These are phyloP conservation scores for Ommatoiulus sabulosus DNA, from an alignment of 2,888 invertebrate genomes.

Conservation along the genomic window DNA sequence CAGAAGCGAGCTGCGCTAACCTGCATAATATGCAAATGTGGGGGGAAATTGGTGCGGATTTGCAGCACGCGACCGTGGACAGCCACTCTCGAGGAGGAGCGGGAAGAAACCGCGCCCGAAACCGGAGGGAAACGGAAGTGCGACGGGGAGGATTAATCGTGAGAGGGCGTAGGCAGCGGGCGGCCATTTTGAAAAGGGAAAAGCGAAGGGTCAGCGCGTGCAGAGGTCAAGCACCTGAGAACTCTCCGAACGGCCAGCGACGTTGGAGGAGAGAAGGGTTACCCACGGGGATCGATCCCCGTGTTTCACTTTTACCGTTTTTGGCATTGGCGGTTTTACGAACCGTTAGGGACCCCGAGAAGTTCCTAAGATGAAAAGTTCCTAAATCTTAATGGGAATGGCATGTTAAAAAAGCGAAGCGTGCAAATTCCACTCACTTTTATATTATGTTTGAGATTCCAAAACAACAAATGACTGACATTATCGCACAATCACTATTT, in stretches of 20 bases:
- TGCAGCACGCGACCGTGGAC: not conserved
- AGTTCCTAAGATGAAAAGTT: too few species aligned
- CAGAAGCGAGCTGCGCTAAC: not conserved
- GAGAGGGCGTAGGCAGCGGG: constrained; percentile 37
- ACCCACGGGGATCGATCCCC: too few species aligned
- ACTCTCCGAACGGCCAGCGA: not conserved
- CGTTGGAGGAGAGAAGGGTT: too few species aligned
- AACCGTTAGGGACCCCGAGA: too few species aligned
- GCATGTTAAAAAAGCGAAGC: too few species aligned
- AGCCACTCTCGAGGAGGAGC: not conserved
- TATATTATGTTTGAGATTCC: too few species aligned
- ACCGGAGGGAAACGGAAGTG: not conserved
- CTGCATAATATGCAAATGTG: not conserved
- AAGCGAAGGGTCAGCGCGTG: constrained; percentile 6
- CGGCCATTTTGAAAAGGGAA: constrained; percentile 14
- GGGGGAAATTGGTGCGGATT: not conserved
- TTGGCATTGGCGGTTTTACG: too few species aligned
- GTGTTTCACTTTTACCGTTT: too few species aligned
- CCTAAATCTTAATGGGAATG: too few species aligned
- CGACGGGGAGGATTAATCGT: not conserved
- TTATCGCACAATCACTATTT: too few species aligned
- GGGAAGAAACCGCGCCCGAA: not conserved
- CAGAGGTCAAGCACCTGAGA: not conserved
- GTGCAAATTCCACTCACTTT: too few species aligned
- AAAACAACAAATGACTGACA: too few species aligned